A percentile compares a stretch with the other conserved stretches of the same genome.
These are phyloP conservation scores for Rhopilema esculentum DNA, from an alignment of 30 jellyfish, hydroid and myxozoan species.

Conservation along the genomic window DNA sequence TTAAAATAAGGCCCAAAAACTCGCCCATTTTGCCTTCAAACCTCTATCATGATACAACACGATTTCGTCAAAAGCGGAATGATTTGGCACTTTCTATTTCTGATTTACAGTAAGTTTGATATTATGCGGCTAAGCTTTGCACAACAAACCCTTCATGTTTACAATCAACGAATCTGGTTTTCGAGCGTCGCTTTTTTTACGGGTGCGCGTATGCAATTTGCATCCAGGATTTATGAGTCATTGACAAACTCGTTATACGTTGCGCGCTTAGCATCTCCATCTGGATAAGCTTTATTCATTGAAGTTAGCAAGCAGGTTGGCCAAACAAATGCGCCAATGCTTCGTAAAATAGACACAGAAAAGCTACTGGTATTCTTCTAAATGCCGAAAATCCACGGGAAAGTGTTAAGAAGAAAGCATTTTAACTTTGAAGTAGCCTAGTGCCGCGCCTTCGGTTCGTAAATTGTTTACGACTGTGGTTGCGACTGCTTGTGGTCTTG, in stretches of 20 bases:
- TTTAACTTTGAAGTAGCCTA: background rate
- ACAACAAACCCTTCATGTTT: constrained; percentile 46
- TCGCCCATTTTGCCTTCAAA: constrained; percentile 45
- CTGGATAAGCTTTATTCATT: constrained; percentile 1
- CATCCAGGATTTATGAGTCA: constrained; percentile 60
- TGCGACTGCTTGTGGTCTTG: constrained; percentile 44
- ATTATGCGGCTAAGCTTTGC: constrained; percentile 35
- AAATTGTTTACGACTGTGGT: constrained; percentile 16
- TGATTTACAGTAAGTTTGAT: background rate
- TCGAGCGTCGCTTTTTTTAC: constrained; percentile 81
- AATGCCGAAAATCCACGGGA: background rate
- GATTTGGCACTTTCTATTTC: background rate
- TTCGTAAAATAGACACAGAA: background rate
- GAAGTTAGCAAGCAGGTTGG: background rate
- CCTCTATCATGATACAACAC: constrained; percentile 34
- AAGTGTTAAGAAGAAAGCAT: background rate
- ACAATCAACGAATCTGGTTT: constrained; percentile 42
- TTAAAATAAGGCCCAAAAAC: constrained; percentile 19
- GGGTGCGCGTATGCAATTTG: constrained; percentile 70
- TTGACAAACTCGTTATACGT: constrained; percentile 47
- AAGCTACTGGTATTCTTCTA: background rate
- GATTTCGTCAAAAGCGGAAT: background rate
- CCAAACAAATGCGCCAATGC: background rate
- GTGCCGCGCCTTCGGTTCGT: background rate
- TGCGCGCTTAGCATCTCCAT: constrained; percentile 48